A percentile compares a stretch with the other conserved stretches of the same genome.
These are phyloP conservation scores for Acrocephalus kingi DNA, from an alignment of 2,113 vertebrate genomes.

Conservation along the genomic window DNA sequence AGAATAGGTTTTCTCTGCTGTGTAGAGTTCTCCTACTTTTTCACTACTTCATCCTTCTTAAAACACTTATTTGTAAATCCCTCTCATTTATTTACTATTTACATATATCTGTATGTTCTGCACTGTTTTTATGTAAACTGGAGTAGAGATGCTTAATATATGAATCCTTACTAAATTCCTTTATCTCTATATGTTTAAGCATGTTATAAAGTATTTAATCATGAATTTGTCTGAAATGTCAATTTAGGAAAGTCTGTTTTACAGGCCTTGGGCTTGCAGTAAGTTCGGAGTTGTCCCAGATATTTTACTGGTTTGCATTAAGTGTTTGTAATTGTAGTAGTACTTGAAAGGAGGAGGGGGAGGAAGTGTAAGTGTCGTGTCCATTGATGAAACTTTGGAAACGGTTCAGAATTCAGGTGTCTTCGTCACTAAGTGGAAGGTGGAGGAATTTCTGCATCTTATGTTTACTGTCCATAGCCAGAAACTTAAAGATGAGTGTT, in stretches of 20 bases:
- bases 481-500: neutral
- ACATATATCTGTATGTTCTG: neutral
- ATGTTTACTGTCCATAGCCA: neutral
- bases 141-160: neutral
- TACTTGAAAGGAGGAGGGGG: neutral
- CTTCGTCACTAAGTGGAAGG: fast-evolving
- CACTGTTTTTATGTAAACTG: neutral
- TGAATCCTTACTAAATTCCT: neutral
- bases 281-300: neutral
- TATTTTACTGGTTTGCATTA: neutral
- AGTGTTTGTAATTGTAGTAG: neutral
- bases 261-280: neutral
- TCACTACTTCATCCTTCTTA: neutral
- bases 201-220: neutral
- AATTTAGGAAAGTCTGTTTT: neutral
- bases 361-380: neutral
- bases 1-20: neutral
- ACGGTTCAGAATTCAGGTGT: neutral
- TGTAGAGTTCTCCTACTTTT: neutral
- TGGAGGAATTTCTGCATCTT: neutral
- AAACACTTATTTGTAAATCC: neutral
- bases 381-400: neutral
- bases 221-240: neutral
- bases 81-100: neutral
- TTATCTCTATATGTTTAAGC: neutral